Evolutionary conservation across 2,113 vertebrate species (phyloP).

Genomic region (Ciconia stormi): DNA sequence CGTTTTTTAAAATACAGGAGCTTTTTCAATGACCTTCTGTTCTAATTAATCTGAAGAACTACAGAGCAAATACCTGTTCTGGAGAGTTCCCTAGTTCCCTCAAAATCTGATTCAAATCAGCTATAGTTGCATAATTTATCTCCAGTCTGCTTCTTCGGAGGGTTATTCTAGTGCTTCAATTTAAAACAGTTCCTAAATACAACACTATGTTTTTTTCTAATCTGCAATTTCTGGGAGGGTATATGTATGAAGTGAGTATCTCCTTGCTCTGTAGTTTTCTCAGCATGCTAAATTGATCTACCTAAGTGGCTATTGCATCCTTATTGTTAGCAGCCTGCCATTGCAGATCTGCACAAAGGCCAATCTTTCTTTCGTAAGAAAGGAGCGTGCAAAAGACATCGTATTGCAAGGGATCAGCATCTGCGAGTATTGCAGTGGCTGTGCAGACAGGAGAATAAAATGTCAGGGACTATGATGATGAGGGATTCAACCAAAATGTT

Average conservation of each 20-base stretch:
- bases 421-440: neutral
- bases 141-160: neutral
- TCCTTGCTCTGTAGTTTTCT: neutral
- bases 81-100: constrained; percentile 4
- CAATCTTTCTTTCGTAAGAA: constrained; percentile 2
- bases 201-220: neutral
- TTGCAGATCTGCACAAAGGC: neutral
- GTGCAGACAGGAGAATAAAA: neutral
- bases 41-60: constrained; percentile 21
- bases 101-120: constrained; percentile 40
- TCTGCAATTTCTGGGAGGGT: neutral
- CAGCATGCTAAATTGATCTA: neutral
- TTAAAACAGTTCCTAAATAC: constrained; percentile 30
- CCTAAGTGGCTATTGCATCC: constrained; percentile 3
- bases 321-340: constrained; percentile 35
- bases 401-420: neutral
- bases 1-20: neutral
- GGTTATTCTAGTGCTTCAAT: constrained; percentile 12
- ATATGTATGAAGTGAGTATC: neutral
- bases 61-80: constrained; percentile 46
- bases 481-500: neutral
- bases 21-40: neutral
- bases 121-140: constrained; percentile 54
- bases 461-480: neutral
- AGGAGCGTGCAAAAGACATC: neutral